phyloP scores from a whole-genome alignment of 1,140 invertebrate genomes.

The Bacillus rossius region DNA sequence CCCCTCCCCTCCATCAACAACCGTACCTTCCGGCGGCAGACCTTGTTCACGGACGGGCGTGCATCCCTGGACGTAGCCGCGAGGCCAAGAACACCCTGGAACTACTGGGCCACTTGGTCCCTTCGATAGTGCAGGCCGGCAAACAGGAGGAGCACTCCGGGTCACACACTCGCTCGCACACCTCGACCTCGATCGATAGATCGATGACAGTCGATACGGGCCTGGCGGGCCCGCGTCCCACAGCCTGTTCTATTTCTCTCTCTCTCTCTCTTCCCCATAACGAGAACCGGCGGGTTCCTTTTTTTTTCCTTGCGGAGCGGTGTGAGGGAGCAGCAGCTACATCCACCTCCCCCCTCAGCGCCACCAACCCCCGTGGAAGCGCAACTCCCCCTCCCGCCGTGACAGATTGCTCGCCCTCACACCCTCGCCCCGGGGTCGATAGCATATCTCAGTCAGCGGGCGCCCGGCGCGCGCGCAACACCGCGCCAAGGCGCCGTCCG shows the following conservation, averaged over 20 bases:
- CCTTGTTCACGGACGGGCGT: no score
- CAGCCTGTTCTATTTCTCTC: slow-evolving; percentile 39
- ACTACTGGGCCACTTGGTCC: no score
- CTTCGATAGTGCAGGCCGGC: no score
- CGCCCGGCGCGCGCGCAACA: no score
- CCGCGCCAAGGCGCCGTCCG: no score
- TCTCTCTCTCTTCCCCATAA: slow-evolving; percentile 1
- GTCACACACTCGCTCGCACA: slow-evolving; percentile 21
- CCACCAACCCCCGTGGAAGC: slow-evolving; percentile 10
- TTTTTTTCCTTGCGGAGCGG: not conserved
- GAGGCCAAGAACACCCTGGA: no score
- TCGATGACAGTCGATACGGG: slow-evolving; percentile 30
- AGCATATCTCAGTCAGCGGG: no score
- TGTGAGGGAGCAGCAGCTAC: slow-evolving; percentile 1
- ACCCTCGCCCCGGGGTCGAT: slow-evolving; percentile 16
- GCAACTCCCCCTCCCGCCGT: slow-evolving; percentile 6
- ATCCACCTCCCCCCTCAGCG: not conserved
- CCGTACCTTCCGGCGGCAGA: no score
- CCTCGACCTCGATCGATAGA: slow-evolving; percentile 10
- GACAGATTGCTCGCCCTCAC: slow-evolving; percentile 28
- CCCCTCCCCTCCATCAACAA: no score
- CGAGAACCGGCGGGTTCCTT: not conserved
- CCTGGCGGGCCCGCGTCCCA: slow-evolving; percentile 16
- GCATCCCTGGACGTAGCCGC: no score
- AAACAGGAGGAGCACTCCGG: no score